phyloP scores from a whole-genome alignment of 2,797 vertebrate genomes.

The Sandelia bainsii region DNA sequence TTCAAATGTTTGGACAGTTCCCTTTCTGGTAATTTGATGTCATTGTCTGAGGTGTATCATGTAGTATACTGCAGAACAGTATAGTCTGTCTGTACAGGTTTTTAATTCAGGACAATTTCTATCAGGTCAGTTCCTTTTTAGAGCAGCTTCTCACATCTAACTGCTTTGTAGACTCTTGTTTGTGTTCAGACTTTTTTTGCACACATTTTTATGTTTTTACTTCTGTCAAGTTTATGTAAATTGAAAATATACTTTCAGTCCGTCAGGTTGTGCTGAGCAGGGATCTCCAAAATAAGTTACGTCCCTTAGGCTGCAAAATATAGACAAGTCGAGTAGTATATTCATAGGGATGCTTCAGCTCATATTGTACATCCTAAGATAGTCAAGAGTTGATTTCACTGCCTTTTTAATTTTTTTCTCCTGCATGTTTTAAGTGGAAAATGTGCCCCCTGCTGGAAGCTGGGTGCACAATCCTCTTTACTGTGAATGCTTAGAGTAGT shows the following conservation, averaged over 20 bases:
- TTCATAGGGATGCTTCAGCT: too few relatives aligned
- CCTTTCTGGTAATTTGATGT: too few relatives aligned
- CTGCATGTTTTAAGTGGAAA: background rate
- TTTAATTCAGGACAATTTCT: constrained; percentile 1
- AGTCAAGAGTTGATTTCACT: background rate
- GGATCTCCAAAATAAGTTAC: background rate
- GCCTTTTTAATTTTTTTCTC: background rate
- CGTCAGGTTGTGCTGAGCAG: background rate
- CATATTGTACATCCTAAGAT: too few relatives aligned
- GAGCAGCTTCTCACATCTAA: constrained; percentile 23
- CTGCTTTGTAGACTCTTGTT: background rate
- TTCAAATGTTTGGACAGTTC: background rate
- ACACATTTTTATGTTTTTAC: background rate
- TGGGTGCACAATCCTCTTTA: background rate
- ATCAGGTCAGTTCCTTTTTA: constrained; percentile 18
- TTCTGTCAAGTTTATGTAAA: background rate
- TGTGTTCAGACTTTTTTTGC: background rate
- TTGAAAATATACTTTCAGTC: background rate
- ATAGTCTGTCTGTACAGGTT: background rate
- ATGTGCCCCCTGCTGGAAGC: background rate
- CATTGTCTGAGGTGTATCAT: too few relatives aligned
- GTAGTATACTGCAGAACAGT: background rate
- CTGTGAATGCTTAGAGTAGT: background rate
- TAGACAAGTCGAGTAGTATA: too few relatives aligned
- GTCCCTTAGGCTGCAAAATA: too few relatives aligned